These are phyloP conservation scores for Poecilobothrus nobilitatus DNA, from an alignment of 2,888 invertebrate species.

Conservation along the genomic window DNA sequence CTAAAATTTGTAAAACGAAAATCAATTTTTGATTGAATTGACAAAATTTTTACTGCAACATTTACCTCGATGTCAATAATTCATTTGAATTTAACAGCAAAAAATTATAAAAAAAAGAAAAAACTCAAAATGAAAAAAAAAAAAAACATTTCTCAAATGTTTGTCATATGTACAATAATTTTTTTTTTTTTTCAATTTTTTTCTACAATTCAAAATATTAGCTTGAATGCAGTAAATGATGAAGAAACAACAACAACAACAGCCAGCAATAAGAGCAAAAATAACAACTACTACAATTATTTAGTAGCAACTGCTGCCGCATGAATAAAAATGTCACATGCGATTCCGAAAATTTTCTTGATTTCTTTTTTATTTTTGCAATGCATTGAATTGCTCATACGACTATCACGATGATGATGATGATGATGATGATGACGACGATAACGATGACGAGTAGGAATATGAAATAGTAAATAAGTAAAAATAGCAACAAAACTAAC, in stretches of 20 bases:
- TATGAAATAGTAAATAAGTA: too few species aligned
- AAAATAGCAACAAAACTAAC: too few species aligned
- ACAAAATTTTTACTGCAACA: conserved; percentile 4
- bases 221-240: background rate
- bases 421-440: background rate
- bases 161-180: background rate
- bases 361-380: background rate
- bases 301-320: background rate
- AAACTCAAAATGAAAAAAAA: too few species aligned
- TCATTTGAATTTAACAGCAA: background rate
- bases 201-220: background rate
- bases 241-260: background rate
- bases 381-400: background rate
- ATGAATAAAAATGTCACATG: background rate
- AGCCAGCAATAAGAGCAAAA: background rate
- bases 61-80: conserved; percentile 6
- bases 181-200: too few species aligned
- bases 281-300: background rate
- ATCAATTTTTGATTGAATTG: conserved; percentile 4
- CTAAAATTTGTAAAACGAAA: background rate
- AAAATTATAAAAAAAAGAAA: too few species aligned
- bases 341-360: too few species aligned
- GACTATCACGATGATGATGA: background rate
- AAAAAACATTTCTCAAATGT: background rate
- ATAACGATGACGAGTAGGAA: background rate